Percentiles rank a stretch among this genome's conserved stretches.
Evolutionary conservation across 2,797 vertebrate genomes (phyloP).

Genomic region (Pelodytes ibericus): DNA sequence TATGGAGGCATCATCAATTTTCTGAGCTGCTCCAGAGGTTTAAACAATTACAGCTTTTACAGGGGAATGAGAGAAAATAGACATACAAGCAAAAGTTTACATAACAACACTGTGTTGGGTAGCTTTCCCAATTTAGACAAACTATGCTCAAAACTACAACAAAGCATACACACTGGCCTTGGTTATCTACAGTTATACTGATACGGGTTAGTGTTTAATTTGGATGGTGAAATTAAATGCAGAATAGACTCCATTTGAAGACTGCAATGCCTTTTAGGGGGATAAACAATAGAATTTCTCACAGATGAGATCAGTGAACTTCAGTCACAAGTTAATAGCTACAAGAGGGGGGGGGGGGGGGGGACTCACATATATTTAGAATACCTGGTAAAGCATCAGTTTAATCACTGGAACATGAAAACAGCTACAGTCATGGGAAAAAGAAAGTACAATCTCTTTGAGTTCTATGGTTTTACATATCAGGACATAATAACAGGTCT

Average conservation of each 20-base stretch:
- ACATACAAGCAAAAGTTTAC: conserved; percentile 11
- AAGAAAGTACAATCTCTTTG: no score
- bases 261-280: conserved; percentile 12
- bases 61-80: conserved; percentile 1
- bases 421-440: no score
- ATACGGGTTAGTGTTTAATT: neutral
- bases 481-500: no score
- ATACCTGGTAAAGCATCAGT: no score
- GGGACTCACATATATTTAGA: no score
- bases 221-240: conserved; percentile 20
- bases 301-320: conserved; percentile 21
- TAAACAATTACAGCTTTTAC: conserved; percentile 27
- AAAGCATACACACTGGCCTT: neutral
- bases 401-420: no score
- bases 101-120: neutral
- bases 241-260: neutral
- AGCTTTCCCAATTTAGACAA: neutral
- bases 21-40: conserved; percentile 32
- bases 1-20: conserved; percentile 34
- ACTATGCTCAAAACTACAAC: neutral
- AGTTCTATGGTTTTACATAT: no score
- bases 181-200: conserved; percentile 8
- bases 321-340: neutral
- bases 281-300: conserved; percentile 28
- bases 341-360: no score